phyloP scores from a whole-genome alignment of 2,113 vertebrate species.

The Varanus komodoensis region DNA sequence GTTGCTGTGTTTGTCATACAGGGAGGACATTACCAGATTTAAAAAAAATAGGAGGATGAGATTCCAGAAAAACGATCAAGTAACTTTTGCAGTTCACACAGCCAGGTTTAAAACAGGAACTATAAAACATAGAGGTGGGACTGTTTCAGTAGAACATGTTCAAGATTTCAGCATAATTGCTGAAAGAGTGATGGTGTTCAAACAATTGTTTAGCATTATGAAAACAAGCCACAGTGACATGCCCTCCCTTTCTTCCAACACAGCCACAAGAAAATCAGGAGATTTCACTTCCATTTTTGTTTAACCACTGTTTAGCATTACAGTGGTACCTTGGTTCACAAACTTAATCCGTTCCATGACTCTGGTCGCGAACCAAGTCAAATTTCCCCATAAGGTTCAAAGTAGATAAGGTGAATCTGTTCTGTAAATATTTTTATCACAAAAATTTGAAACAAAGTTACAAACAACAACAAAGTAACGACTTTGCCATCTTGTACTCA shows the following conservation, averaged over 20 bases:
- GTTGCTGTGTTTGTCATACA: fast-evolving
- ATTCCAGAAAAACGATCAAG: not conserved
- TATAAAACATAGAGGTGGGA: not conserved
- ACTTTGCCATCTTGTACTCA: no score
- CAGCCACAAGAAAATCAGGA: not conserved
- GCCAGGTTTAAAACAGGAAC: not conserved
- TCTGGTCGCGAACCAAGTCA: no score
- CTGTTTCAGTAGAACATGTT: not conserved
- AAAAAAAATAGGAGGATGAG: no score
- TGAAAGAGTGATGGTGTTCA: not conserved
- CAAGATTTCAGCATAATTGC: not conserved
- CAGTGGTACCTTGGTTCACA: no score
- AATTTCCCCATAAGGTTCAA: no score
- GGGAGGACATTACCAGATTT: not conserved
- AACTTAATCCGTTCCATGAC: no score
- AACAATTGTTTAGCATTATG: not conserved
- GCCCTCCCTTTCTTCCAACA: not conserved
- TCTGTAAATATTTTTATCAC: no score
- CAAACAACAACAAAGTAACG: no score
- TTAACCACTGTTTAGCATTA: not conserved
- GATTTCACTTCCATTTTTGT: not conserved
- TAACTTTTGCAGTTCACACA: fast-evolving
- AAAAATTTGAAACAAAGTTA: no score
- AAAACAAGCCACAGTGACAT: not conserved
- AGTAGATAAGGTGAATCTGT: no score